phyloP scores from a whole-genome alignment of 2,888 invertebrate species.

The Ochropacha duplaris region DNA sequence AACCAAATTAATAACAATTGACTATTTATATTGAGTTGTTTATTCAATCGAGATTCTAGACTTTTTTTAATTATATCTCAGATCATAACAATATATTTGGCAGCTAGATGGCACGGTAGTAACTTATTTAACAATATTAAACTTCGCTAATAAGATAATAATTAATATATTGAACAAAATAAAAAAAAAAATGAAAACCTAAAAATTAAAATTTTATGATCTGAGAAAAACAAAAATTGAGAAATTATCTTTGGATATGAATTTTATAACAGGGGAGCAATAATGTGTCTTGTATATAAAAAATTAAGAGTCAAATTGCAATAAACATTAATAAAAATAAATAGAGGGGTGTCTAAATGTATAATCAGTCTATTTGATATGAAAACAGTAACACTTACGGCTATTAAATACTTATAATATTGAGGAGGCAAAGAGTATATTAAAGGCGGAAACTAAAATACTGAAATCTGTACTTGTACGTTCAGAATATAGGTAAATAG shows the following conservation, averaged over 20 bases:
- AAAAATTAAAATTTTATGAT: neutral
- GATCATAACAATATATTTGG: conserved; percentile 10
- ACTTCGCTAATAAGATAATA: neutral
- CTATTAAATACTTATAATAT: neutral
- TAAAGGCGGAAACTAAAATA: neutral
- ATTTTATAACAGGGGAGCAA: neutral
- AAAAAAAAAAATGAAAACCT: neutral
- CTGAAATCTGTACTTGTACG: too few species aligned
- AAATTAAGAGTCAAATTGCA: neutral
- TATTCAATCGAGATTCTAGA: conserved; percentile 13
- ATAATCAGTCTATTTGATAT: neutral
- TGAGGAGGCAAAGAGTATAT: neutral
- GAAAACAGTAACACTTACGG: neutral
- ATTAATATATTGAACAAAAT: too few species aligned
- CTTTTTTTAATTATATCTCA: conserved; percentile 16
- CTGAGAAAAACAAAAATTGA: neutral
- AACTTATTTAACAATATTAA: neutral
- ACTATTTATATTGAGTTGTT: conserved; percentile 6
- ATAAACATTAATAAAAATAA: neutral
- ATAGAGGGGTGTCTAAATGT: neutral
- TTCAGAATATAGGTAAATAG: too few species aligned
- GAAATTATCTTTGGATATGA: neutral
- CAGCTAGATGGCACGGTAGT: neutral
- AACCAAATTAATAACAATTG: conserved; percentile 8
- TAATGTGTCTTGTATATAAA: neutral